phyloP scores from a whole-genome alignment of 2,888 invertebrate species.

The Silvanus unidentatus region DNA sequence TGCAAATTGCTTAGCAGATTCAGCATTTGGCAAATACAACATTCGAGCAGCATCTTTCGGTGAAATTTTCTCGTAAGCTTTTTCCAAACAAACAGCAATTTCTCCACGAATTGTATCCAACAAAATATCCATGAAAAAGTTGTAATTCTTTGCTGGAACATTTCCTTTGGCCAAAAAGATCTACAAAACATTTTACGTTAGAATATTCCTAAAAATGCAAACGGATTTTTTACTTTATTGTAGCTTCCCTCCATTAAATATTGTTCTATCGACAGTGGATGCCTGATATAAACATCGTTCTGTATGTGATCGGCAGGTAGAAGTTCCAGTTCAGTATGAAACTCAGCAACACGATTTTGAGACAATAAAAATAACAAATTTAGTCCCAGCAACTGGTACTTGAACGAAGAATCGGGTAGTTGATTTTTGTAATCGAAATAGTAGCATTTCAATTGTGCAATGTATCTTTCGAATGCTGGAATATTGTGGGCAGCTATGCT shows the following conservation, averaged over 20 bases:
- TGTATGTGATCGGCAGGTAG: slow-evolving; percentile 87
- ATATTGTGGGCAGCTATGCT: slow-evolving; percentile 90
- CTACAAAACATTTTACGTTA: too few relatives aligned
- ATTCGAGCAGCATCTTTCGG: slow-evolving; percentile 82
- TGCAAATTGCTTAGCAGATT: slow-evolving; percentile 75
- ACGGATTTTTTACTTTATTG: slow-evolving; percentile 66
- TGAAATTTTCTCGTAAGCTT: slow-evolving; percentile 88
- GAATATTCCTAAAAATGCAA: slow-evolving; percentile 4
- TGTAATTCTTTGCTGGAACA: slow-evolving; percentile 93
- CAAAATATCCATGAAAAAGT: slow-evolving; percentile 93
- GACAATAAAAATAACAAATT: slow-evolving; percentile 90
- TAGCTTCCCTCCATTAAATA: slow-evolving; percentile 99
- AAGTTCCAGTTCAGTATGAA: slow-evolving; percentile 94
- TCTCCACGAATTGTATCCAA: slow-evolving; percentile 93
- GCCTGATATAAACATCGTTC: slow-evolving; percentile 87
- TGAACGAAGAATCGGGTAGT: slow-evolving; percentile 86
- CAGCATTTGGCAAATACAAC: slow-evolving; percentile 73
- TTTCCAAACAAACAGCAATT: slow-evolving; percentile 94
- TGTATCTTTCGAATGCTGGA: slow-evolving; percentile 92
- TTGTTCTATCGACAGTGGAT: slow-evolving; percentile 93
- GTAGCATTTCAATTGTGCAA: slow-evolving; percentile 96
- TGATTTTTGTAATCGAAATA: slow-evolving; percentile 84
- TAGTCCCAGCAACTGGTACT: slow-evolving; percentile 89
- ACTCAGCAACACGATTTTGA: slow-evolving; percentile 95
- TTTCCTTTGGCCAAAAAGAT: slow-evolving; percentile 90